Evolutionary conservation across 2,888 invertebrate species (phyloP).

Genomic region (Zaprionus obscuricornis): DNA sequence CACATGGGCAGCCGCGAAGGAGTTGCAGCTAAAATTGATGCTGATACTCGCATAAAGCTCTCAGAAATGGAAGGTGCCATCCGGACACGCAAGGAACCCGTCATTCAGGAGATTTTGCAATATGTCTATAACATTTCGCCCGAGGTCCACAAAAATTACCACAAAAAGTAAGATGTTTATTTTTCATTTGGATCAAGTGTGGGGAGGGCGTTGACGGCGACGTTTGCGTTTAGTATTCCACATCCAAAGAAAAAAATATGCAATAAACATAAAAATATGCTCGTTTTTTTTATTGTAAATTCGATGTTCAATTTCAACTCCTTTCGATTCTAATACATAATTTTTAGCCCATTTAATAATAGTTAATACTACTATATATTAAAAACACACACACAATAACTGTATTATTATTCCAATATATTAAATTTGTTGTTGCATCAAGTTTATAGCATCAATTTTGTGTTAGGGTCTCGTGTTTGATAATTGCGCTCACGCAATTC

Average conservation of each 20-base stretch:
- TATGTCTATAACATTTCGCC: constrained; percentile 96
- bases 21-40: constrained; percentile 95
- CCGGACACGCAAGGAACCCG: constrained; percentile 89
- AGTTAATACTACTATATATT: constrained; percentile 54
- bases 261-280: constrained; percentile 23
- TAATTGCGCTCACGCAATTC: too few species aligned
- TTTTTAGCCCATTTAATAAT: constrained; percentile 67
- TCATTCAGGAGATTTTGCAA: constrained; percentile 89
- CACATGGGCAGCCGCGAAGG: constrained; percentile 98
- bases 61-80: constrained; percentile 94
- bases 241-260: too few species aligned
- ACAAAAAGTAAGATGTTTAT: constrained; percentile 79
- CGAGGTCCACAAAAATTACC: constrained; percentile 95
- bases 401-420: constrained; percentile 76
- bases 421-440: constrained; percentile 69
- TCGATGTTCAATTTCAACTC: constrained; percentile 66
- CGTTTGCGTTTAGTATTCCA: constrained; percentile 8
- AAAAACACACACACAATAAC: constrained; percentile 54
- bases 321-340: constrained; percentile 43
- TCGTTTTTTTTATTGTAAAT: constrained; percentile 55
- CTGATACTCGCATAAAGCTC: constrained; percentile 92
- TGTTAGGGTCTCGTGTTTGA: too few species aligned
- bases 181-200: too few species aligned
- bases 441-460: too few species aligned
- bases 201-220: constrained; percentile 1